Evolutionary conservation across 1,140 invertebrate genomes (phyloP), one percentile per base, ranked within the genome.

Genomic region (Dreissena rostriformis): DNA sequence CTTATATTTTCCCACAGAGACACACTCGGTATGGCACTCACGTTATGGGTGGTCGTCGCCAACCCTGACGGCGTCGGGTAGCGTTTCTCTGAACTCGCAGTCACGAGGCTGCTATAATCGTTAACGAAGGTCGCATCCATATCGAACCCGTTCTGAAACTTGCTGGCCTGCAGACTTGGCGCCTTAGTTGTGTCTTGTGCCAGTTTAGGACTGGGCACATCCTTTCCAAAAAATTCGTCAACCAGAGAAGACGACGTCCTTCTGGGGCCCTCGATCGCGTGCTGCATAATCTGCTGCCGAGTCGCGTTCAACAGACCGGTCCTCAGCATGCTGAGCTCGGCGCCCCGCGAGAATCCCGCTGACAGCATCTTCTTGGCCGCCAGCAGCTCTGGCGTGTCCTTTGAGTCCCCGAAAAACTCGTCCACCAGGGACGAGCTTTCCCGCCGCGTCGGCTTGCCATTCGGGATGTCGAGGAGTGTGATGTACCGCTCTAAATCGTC

Each of bases 351-450:
- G 0, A 81, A 12, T 63, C 70, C 67, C 26, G 49, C 61, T 12
- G 77, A 70, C 11, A 71, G 51, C 68, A 76, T 86, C 71, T 86
- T 81, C 61, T 90, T 90, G 75, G 87, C 86, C n/a, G 66, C 85
- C 22, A 79, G 81, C 14, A 86, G 57, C 26, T 87, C 84, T n/a
- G 77, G 75, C 39, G 61, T 75, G 53, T 81, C 72, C 55, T 88
- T 88, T 63, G 87, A 87, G 52, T 89, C 92, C 70, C 95, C 95
- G 94, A 96, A 96, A 90, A 96, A 96, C 79, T 96, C 96, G 91
- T 96, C 96, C 86, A 96, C 95, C 84, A 95, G 94, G 11, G 95
- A 95, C 7, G 95, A 95, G 26, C 95, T 95, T 82, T 95, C 94
- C 19, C 96, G 93, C 17, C 96, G 94, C 6, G 95, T 93, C 73